Evolutionary conservation across 2,888 invertebrate genomes (phyloP).

Genomic region (Ephialtes manifestator): DNA sequence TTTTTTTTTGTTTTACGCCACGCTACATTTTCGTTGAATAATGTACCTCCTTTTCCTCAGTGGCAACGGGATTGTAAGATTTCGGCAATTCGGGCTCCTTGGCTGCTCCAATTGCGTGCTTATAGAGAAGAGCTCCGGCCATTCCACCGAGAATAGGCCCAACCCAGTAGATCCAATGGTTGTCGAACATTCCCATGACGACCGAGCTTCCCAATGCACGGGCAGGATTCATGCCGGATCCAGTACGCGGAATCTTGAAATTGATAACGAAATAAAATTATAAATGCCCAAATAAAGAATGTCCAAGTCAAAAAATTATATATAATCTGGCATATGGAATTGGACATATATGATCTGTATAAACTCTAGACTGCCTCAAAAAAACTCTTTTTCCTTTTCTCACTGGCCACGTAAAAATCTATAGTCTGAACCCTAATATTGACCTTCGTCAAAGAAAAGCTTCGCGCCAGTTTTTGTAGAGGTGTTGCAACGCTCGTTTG

Average conservation of each 20-base stretch:
- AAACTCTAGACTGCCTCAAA: no score
- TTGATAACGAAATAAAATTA: constrained; percentile 7
- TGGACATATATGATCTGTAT: no score
- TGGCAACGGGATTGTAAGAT: constrained; percentile 84
- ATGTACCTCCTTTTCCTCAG: constrained; percentile 85
- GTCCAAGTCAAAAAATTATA: no score
- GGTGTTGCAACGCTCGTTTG: no score
- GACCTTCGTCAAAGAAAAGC: no score
- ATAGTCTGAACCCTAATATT: no score
- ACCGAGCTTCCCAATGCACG: constrained; percentile 95
- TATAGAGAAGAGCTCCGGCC: constrained; percentile 92
- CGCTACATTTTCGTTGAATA: constrained; percentile 22
- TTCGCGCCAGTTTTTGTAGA: no score
- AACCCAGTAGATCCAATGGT: constrained; percentile 98
- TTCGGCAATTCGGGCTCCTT: constrained; percentile 80
- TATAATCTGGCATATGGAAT: no score
- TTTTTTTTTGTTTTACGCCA: neutral
- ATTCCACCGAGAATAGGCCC: constrained; percentile 94
- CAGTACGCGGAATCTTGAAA: constrained; percentile 89
- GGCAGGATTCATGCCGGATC: constrained; percentile 97
- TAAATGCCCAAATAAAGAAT: no score
- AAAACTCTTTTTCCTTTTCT: no score
- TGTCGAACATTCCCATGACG: constrained; percentile 90
- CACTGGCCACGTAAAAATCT: no score
- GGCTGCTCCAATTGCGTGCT: constrained; percentile 86